Percentiles rank a stretch among this genome's conserved stretches.
phyloP scores from a whole-genome alignment of 2,113 vertebrate genomes.

The Bos taurus region ARS-UCD2.0 NC_037339.1:40582001-40582500 shows the following conservation, averaged over 20 bases:
- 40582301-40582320: slow-evolving; percentile 67
- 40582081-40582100: slow-evolving; percentile 66
- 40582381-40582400: slow-evolving; percentile 7
- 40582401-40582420: background rate
- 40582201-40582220: background rate
- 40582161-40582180: slow-evolving; percentile 37
- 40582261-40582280: background rate
- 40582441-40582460: slow-evolving; percentile 24
- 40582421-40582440: slow-evolving; percentile 4
- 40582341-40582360: background rate
- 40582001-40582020: slow-evolving; percentile 50
- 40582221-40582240: background rate
- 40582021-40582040: slow-evolving; percentile 56
- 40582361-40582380: background rate
- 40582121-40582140: slow-evolving; percentile 62
- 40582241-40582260: slow-evolving; percentile 32
- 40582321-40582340: slow-evolving; percentile 61
- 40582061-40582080: slow-evolving; percentile 70
- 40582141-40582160: slow-evolving; percentile 18
- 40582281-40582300: slow-evolving; percentile 18
- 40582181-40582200: slow-evolving; percentile 7
- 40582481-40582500: slow-evolving; percentile 38
- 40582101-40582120: slow-evolving; percentile 47
- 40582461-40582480: slow-evolving; percentile 57
- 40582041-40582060: slow-evolving; percentile 63